Evolutionary conservation across 2,113 vertebrate species (phyloP).

Genomic region (Acrocephalus arundinaceus): DNA sequence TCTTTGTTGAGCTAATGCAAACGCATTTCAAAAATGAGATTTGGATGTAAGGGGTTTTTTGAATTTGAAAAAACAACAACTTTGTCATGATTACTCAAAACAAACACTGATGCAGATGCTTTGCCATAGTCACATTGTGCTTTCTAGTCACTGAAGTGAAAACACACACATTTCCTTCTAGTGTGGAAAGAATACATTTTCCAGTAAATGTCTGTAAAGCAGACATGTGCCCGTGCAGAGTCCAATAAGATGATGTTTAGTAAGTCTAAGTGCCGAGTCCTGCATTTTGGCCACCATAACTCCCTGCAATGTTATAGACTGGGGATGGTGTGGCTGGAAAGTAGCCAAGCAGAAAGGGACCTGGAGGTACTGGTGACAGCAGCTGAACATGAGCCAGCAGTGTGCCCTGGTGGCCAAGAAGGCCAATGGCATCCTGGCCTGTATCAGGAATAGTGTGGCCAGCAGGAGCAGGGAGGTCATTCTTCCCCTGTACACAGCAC

Average conservation of each 20-base stretch:
- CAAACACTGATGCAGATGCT: neutral
- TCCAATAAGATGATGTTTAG: neutral
- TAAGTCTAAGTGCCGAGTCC: neutral
- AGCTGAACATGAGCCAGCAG: neutral
- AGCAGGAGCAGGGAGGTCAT: neutral
- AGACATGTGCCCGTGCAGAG: neutral
- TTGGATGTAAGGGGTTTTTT: neutral
- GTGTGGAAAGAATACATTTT: neutral
- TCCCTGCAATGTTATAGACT: neutral
- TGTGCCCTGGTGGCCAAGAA: neutral
- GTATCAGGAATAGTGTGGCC: neutral
- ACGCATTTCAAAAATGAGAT: neutral
- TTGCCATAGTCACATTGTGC: neutral
- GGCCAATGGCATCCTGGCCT: neutral
- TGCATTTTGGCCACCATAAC: neutral
- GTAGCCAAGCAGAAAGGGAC: neutral
- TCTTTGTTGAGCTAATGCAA: neutral
- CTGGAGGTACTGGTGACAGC: neutral
- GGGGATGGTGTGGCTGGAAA: neutral
- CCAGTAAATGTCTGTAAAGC: too few relatives aligned
- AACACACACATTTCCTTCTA: neutral
- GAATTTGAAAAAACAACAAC: neutral
- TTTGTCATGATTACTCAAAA: neutral
- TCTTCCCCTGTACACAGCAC: neutral
- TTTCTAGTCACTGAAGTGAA: neutral